Conservation (phyloP, 1,140 invertebrate species). For the Nylanderia fulva region DNA sequence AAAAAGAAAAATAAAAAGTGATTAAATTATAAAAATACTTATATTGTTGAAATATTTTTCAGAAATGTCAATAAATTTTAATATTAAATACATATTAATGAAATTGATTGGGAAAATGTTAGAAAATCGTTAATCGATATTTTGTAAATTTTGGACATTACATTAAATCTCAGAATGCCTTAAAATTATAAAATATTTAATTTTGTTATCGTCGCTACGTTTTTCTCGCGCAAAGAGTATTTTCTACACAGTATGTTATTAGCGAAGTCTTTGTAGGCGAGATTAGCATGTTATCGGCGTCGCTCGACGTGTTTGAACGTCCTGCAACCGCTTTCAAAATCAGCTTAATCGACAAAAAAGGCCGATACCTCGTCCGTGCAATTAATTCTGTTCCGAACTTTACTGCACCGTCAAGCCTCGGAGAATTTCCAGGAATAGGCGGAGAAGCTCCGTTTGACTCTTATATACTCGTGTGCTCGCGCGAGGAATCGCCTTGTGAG, state of each 20-base stretch:
- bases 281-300: slow-evolving; percentile 56
- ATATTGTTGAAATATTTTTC: neutral
- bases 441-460: neutral
- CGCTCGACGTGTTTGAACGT: slow-evolving; percentile 33
- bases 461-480: neutral
- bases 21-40: neutral
- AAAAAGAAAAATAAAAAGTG: neutral
- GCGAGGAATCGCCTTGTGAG: neutral
- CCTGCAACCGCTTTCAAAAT: slow-evolving; percentile 51
- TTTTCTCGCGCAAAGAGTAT: neutral
- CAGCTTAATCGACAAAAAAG: slow-evolving; percentile 59
- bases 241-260: neutral
- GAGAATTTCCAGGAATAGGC: slow-evolving; percentile 36
- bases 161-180: neutral
- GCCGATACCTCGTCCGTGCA: slow-evolving; percentile 34
- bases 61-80: neutral
- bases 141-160: neutral
- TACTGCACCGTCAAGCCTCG: slow-evolving; percentile 27
- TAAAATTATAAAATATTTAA: slow-evolving; percentile 4
- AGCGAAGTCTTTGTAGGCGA: slow-evolving; percentile 36
- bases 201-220: neutral
- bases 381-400: slow-evolving; percentile 53
- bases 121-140: neutral
- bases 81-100: neutral
- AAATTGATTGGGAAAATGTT: too few species aligned